phyloP scores from a whole-genome alignment of 2,888 invertebrate species.

The Andrena haemorrhoa region DNA sequence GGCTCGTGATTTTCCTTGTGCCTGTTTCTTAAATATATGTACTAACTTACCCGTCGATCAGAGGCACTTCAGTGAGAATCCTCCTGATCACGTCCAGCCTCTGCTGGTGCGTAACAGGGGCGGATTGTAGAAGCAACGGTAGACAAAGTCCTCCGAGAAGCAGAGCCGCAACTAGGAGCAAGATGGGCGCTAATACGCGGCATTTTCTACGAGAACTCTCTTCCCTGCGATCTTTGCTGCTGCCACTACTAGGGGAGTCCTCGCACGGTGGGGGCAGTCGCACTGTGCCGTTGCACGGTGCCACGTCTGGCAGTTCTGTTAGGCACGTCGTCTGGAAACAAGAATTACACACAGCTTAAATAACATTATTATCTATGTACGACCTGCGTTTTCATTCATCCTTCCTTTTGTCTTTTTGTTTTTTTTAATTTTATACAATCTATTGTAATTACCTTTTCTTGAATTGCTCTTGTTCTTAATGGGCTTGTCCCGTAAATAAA shows the following conservation, averaged over 20 bases:
- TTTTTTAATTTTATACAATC: too few relatives aligned
- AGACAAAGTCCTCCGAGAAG: constrained; percentile 84
- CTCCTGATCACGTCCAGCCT: constrained; percentile 88
- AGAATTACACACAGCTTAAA: not conserved
- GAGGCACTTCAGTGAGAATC: constrained; percentile 89
- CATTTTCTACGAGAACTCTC: constrained; percentile 80
- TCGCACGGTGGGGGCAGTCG: constrained; percentile 83
- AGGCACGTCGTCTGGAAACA: constrained; percentile 85
- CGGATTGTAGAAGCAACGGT: constrained; percentile 83
- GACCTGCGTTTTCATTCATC: too few relatives aligned
- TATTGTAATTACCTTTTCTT: too few relatives aligned
- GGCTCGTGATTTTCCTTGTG: too few relatives aligned
- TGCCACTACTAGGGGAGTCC: constrained; percentile 83
- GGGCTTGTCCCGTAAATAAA: too few relatives aligned
- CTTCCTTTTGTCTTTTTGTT: too few relatives aligned
- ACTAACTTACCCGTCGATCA: constrained; percentile 90
- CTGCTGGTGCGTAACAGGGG: constrained; percentile 87
- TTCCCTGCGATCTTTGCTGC: constrained; percentile 83
- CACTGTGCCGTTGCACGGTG: constrained; percentile 84
- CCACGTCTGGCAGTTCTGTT: constrained; percentile 85
- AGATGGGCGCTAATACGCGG: constrained; percentile 82
- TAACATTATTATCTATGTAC: not conserved
- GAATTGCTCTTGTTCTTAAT: too few relatives aligned
- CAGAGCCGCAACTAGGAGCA: constrained; percentile 81
- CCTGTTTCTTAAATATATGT: not conserved